A percentile compares a stretch with the other conserved stretches of the same genome.
Evolutionary conservation across 2,888 invertebrate genomes (phyloP).

Genomic region (Opisthograptis luteolata): DNA sequence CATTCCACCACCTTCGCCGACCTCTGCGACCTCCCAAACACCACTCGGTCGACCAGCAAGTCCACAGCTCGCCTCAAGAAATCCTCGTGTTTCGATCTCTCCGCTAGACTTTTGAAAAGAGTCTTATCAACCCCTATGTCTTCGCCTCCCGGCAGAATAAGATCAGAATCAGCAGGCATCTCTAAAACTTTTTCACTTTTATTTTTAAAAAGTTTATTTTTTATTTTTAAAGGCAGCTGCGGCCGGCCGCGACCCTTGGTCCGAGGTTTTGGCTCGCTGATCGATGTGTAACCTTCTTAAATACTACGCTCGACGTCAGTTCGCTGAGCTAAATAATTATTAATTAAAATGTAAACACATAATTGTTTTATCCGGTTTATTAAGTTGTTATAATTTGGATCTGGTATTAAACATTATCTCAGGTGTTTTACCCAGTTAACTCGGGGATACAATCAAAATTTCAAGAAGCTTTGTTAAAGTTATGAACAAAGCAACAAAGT

Average conservation of each 20-base stretch:
- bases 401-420: no score
- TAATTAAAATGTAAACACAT: slow-evolving; percentile 46
- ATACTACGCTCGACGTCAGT: slow-evolving; percentile 71
- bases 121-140: slow-evolving; percentile 57
- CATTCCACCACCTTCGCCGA: slow-evolving; percentile 92
- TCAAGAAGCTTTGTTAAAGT: no score
- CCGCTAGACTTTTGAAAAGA: slow-evolving; percentile 86
- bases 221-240: slow-evolving; percentile 49
- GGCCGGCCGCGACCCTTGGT: slow-evolving; percentile 66
- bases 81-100: slow-evolving; percentile 86
- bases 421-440: no score
- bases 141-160: slow-evolving; percentile 65
- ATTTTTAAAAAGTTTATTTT: slow-evolving; percentile 44
- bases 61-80: slow-evolving; percentile 89
- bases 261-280: slow-evolving; percentile 67
- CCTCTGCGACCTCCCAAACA: slow-evolving; percentile 89
- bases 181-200: slow-evolving; percentile 49
- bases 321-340: slow-evolving; percentile 73
- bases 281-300: slow-evolving; percentile 72
- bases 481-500: no score
- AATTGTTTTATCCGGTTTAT: slow-evolving; percentile 28
- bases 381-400: slow-evolving; percentile 1
- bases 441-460: no score
- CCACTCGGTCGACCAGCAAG: slow-evolving; percentile 88
- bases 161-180: slow-evolving; percentile 79